These are phyloP conservation scores for Orthosia gothica DNA, from an alignment of 2,888 invertebrate genomes.

Conservation along the genomic window DNA sequence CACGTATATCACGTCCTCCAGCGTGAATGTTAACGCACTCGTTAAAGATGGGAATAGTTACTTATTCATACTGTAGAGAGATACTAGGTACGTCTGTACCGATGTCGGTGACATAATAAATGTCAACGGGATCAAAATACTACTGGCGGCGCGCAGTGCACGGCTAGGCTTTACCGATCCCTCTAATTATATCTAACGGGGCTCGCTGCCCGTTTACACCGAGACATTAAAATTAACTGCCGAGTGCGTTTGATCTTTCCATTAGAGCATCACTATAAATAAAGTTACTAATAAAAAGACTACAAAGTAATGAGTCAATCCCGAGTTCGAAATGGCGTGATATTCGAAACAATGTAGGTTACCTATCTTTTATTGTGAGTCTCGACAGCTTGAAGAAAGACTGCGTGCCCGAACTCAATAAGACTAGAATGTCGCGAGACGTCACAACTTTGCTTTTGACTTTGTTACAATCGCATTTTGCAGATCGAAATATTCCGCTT, in stretches of 20 bases:
- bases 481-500: constrained; percentile 74
- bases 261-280: constrained; percentile 89
- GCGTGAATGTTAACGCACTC: constrained; percentile 65
- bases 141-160: constrained; percentile 77
- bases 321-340: constrained; percentile 71
- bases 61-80: constrained; percentile 59
- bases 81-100: constrained; percentile 63
- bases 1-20: constrained; percentile 51
- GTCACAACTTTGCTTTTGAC: constrained; percentile 65
- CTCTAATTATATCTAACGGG: constrained; percentile 90
- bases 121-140: constrained; percentile 87
- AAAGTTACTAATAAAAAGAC: constrained; percentile 84
- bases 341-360: constrained; percentile 78
- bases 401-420: constrained; percentile 67
- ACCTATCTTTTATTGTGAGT: constrained; percentile 60
- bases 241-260: constrained; percentile 90
- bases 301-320: constrained; percentile 85
- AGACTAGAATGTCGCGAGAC: constrained; percentile 69
- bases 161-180: constrained; percentile 82
- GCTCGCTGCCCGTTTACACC: constrained; percentile 84
- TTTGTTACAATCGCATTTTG: constrained; percentile 71
- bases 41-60: constrained; percentile 66
- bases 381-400: constrained; percentile 59
- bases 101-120: constrained; percentile 85
- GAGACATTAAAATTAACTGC: constrained; percentile 91